phyloP scores from a whole-genome alignment of 1,140 invertebrate species.

The Leptinotarsa defecta region DNA sequence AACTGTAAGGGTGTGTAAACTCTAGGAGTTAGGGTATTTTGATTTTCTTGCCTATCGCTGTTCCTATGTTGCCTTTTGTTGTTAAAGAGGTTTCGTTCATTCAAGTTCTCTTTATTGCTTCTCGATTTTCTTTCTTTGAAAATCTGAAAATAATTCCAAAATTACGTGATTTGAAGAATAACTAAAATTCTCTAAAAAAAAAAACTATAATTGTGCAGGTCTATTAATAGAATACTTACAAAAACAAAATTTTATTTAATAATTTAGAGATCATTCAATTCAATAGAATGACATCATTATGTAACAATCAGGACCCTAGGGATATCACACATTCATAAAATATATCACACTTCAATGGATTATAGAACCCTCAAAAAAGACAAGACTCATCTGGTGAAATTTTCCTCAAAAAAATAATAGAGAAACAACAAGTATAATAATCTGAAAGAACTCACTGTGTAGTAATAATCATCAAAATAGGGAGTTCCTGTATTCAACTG shows the following conservation, averaged over 20 bases:
- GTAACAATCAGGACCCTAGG: not conserved
- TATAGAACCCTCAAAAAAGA: no score
- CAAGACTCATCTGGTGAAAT: no score
- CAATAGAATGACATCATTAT: not conserved
- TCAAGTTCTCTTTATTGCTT: slow-evolving; percentile 60
- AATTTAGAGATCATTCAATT: not conserved
- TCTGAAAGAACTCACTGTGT: slow-evolving; percentile 61
- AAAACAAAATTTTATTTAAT: not conserved
- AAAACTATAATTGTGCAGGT: not conserved
- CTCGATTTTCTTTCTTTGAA: slow-evolving; percentile 66
- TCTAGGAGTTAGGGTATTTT: slow-evolving; percentile 60
- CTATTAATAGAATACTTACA: not conserved
- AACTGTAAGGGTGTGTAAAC: slow-evolving; percentile 81
- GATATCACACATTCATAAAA: not conserved
- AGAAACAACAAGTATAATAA: no score
- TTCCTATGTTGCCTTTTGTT: slow-evolving; percentile 54
- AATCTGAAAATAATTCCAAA: slow-evolving; percentile 55
- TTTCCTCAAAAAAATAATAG: no score
- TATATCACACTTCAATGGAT: no score
- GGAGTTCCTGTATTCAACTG: slow-evolving; percentile 86
- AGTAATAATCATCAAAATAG: slow-evolving; percentile 86
- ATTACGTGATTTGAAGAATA: not conserved
- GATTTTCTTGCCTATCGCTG: slow-evolving; percentile 58
- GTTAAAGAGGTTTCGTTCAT: slow-evolving; percentile 48
- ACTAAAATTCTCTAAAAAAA: not conserved